These are phyloP conservation scores for Teleiodes luculella DNA, from an alignment of 2,888 invertebrate species.

Conservation along the genomic window DNA sequence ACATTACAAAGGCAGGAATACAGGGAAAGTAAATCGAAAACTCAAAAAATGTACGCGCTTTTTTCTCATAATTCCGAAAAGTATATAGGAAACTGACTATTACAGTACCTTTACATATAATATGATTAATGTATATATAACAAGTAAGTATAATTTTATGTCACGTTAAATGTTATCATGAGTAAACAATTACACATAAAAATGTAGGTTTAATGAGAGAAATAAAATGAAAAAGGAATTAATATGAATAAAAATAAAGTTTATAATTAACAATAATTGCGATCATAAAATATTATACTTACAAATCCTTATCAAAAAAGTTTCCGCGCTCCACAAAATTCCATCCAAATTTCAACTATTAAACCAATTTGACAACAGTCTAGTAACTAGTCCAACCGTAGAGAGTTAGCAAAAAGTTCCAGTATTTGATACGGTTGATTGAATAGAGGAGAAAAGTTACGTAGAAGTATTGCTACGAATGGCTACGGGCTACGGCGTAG, in stretches of 20 bases:
- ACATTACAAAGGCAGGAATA: constrained; percentile 52
- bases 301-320: constrained; percentile 47
- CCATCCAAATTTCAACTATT: constrained; percentile 21
- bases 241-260: no score
- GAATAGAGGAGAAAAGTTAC: constrained; percentile 29
- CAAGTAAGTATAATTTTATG: no score
- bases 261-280: no score
- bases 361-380: constrained; percentile 17
- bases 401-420: background rate
- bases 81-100: no score
- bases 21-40: background rate
- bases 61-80: no score
- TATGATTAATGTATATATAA: background rate
- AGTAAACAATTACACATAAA: no score
- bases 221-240: no score
- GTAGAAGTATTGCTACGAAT: constrained; percentile 43
- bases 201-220: no score
- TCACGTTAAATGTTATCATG: no score
- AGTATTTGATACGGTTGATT: background rate
- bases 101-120: background rate
- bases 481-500: constrained; percentile 31
- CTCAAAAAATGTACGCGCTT: background rate
- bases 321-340: constrained; percentile 33
- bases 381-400: constrained; percentile 21
- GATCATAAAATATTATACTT: constrained; percentile 36